phyloP scores from a whole-genome alignment of 2,888 invertebrate genomes.

The Hirtodrosophila confusa region DNA sequence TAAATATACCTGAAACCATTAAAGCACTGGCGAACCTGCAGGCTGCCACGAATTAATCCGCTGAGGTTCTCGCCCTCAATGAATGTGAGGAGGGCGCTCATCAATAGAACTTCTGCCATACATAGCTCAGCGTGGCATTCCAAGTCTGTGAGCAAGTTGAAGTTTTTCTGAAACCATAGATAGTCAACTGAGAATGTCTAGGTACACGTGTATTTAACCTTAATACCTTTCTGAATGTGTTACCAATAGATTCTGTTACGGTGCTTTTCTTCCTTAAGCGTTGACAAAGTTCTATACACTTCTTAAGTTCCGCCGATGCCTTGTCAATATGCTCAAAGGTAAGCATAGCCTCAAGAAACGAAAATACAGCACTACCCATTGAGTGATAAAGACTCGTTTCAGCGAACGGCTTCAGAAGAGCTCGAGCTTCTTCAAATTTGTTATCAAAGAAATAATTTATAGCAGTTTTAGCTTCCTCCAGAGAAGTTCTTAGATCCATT shows the following conservation, averaged over 20 bases:
- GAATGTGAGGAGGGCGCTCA: slow-evolving; percentile 95
- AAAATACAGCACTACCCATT: slow-evolving; percentile 93
- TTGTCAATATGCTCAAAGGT: slow-evolving; percentile 94
- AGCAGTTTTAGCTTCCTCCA: slow-evolving; percentile 91
- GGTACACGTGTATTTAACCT: background rate
- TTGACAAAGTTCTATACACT: slow-evolving; percentile 91
- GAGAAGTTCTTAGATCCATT: slow-evolving; percentile 84
- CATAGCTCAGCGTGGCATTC: slow-evolving; percentile 98
- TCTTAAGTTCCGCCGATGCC: slow-evolving; percentile 91
- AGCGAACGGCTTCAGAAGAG: slow-evolving; percentile 92
- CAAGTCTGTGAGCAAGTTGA: slow-evolving; percentile 89
- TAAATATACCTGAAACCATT: slow-evolving; percentile 93
- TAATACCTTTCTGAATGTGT: slow-evolving; percentile 88
- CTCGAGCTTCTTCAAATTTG: slow-evolving; percentile 92
- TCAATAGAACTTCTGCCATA: slow-evolving; percentile 94
- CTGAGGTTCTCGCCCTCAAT: slow-evolving; percentile 97
- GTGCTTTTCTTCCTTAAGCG: slow-evolving; percentile 85
- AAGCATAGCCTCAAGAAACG: slow-evolving; percentile 95
- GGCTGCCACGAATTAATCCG: slow-evolving; percentile 95
- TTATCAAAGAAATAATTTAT: slow-evolving; percentile 97
- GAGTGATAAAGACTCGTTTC: slow-evolving; percentile 95
- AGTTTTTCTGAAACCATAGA: slow-evolving; percentile 86
- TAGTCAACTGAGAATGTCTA: background rate
- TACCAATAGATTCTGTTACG: slow-evolving; percentile 92
- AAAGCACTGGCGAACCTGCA: slow-evolving; percentile 96